Percentiles rank a stretch among this genome's conserved stretches.
Conservation (phyloP, 2,113 vertebrate species). For the Xiphias gladius region DNA sequence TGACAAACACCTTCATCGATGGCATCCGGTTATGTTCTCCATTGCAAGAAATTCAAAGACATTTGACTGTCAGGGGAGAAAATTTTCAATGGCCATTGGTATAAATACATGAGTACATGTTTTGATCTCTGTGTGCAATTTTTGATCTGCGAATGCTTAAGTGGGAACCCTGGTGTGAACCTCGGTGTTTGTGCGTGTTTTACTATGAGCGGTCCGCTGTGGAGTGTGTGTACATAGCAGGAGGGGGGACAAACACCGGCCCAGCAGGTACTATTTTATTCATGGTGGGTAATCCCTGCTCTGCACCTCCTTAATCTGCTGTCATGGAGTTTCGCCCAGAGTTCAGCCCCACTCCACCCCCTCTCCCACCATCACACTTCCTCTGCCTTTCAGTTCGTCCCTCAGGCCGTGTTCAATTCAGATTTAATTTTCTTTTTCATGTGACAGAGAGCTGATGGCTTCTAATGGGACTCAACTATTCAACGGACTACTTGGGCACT, state of each 20-base stretch:
- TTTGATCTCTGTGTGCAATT: neutral
- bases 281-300: conserved; percentile 74
- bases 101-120: neutral
- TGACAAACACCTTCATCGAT: no score
- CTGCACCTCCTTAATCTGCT: conserved; percentile 65
- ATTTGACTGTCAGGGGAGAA: neutral
- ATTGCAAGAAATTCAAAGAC: neutral
- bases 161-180: neutral
- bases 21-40: no score
- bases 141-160: no score
- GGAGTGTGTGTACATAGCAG: conserved; percentile 39
- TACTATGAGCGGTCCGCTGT: conserved; percentile 10
- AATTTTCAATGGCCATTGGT: neutral
- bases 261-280: conserved; percentile 72
- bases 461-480: neutral
- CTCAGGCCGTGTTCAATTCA: neutral
- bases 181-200: conserved; percentile 9
- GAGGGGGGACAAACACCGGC: conserved; percentile 49
- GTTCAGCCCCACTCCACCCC: conserved; percentile 11
- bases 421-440: neutral
- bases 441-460: conserved; percentile 12
- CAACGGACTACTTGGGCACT: no score
- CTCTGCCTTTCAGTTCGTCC: conserved; percentile 13
- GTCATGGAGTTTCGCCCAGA: conserved; percentile 40
- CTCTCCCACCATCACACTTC: neutral